A percentile compares a stretch with the other conserved stretches of the same genome.
These are phyloP conservation scores for Calcarius ornatus DNA, from an alignment of 2,113 vertebrate genomes.

Conservation along the genomic window DNA sequence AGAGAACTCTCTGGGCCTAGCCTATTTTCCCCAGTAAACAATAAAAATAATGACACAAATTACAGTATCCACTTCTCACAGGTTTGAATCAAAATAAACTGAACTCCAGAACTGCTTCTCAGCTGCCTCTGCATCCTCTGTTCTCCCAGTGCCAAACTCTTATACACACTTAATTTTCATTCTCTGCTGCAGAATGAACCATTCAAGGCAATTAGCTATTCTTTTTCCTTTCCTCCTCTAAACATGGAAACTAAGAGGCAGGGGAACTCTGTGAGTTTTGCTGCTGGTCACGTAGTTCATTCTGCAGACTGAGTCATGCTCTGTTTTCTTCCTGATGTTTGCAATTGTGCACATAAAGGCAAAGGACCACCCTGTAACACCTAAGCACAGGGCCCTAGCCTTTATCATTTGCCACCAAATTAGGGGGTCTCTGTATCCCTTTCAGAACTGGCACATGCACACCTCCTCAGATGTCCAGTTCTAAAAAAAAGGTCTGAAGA, in stretches of 20 bases:
- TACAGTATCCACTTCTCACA: not conserved
- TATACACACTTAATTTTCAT: not conserved
- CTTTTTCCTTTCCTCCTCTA: slow-evolving; percentile 6
- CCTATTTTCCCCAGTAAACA: not conserved
- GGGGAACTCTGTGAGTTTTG: not conserved
- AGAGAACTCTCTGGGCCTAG: not conserved
- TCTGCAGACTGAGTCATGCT: not conserved
- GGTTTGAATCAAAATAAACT: not conserved
- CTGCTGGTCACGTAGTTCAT: not conserved
- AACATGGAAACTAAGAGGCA: not conserved
- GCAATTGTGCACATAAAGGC: not conserved
- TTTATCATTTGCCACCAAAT: not conserved
- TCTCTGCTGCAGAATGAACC: slow-evolving; percentile 13
- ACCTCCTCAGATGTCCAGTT: not conserved
- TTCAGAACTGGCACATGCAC: not conserved
- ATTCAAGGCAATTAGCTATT: slow-evolving; percentile 36
- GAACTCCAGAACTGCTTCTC: not conserved
- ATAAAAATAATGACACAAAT: not conserved
- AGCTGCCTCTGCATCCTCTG: not conserved
- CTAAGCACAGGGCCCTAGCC: not conserved
- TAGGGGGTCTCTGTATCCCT: not conserved
- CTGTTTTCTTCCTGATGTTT: not conserved
- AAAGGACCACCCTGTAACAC: not conserved
- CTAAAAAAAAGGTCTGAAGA: not conserved
- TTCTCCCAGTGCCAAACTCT: not conserved